phyloP scores from a whole-genome alignment of 2,888 invertebrate species.

The Balanococcus diminutus region DNA sequence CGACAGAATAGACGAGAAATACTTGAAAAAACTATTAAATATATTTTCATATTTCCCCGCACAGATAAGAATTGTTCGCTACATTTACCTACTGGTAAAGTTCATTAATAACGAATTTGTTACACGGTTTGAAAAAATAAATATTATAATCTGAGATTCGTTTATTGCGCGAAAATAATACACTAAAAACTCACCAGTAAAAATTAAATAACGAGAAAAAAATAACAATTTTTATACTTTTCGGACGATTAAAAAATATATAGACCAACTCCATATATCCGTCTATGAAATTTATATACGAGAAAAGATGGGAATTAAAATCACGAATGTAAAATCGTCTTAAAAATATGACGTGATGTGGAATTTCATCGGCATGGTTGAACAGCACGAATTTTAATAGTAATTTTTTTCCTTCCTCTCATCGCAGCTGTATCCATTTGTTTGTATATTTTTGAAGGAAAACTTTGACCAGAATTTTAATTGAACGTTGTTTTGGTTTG shows the following conservation, averaged over 20 bases:
- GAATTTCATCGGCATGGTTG: slow-evolving; percentile 30
- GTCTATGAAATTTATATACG: background rate
- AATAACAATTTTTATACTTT: background rate
- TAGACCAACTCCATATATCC: background rate
- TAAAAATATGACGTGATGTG: background rate
- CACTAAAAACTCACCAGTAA: background rate
- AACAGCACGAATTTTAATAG: slow-evolving; percentile 33
- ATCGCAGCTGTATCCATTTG: no score
- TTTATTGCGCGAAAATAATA: background rate
- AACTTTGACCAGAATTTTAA: slow-evolving; percentile 32
- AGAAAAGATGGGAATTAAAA: background rate
- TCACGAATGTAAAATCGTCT: slow-evolving; percentile 31
- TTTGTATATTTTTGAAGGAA: background rate
- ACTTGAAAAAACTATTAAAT: no score
- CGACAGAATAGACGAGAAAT: no score
- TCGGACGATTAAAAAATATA: slow-evolving; percentile 32
- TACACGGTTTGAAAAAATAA: background rate
- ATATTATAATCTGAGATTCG: background rate
- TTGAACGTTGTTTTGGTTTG: slow-evolving; percentile 37
- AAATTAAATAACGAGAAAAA: slow-evolving; percentile 2
- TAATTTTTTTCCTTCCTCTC: background rate
- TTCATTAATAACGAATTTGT: slow-evolving; percentile 29
- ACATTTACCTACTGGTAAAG: slow-evolving; percentile 4
- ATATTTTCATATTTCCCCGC: background rate
- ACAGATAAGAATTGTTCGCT: background rate